Conservation (phyloP, 2,113 vertebrate species). For the Nanorana parkeri region DNA sequence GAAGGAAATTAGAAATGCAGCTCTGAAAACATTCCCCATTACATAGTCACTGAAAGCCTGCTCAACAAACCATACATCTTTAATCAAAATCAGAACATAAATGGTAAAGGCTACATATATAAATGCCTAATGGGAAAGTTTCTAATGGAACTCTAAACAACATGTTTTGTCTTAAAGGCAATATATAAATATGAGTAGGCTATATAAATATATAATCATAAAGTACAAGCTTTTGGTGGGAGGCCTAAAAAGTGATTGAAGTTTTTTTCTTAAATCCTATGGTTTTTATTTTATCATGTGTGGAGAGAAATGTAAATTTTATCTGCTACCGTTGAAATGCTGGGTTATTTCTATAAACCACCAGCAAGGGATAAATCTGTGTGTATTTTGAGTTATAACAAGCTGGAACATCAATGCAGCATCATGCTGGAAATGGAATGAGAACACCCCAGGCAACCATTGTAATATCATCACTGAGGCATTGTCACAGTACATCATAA, state of each 20-base stretch:
- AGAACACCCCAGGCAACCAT: not conserved
- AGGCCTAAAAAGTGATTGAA: not conserved
- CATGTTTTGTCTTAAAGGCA: not conserved
- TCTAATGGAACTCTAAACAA: no score
- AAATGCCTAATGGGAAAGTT: no score
- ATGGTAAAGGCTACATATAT: no score
- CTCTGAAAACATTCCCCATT: no score
- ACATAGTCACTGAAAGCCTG: no score
- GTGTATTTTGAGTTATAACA: slow-evolving; percentile 35
- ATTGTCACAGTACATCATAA: slow-evolving; percentile 44
- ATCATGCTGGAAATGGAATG: slow-evolving; percentile 55
- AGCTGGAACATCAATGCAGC: slow-evolving; percentile 58
- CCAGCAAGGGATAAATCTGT: slow-evolving; percentile 35
- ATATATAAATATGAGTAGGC: no score
- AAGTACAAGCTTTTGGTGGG: no score
- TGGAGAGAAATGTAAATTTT: slow-evolving; percentile 59
- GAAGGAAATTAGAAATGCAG: no score
- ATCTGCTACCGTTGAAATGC: slow-evolving; percentile 53
- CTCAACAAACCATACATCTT: no score
- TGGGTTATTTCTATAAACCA: slow-evolving; percentile 48
- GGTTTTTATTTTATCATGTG: slow-evolving; percentile 53
- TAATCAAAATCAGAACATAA: not conserved
- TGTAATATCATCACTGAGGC: slow-evolving; percentile 36
- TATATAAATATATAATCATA: no score
- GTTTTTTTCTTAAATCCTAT: slow-evolving; percentile 44